These are phyloP conservation scores for Drosophila ambigua DNA, from an alignment of 1,140 invertebrate species.

Conservation along the genomic window DNA sequence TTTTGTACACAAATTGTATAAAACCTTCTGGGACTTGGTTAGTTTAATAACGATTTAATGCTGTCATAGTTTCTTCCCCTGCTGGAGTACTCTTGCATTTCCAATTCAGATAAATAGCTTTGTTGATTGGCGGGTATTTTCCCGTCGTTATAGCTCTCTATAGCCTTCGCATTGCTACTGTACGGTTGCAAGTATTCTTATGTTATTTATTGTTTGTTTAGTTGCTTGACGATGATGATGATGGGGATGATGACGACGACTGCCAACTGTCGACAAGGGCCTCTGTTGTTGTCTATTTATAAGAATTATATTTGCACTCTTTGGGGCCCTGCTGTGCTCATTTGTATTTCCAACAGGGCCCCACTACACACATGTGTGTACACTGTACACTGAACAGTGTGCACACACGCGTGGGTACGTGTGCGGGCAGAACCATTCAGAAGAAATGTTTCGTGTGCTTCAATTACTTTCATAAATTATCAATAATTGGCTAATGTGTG, in stretches of 20 bases:
- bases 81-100: no score
- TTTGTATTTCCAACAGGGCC: conserved; percentile 55
- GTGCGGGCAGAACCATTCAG: conserved; percentile 7
- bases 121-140: no score
- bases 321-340: conserved; percentile 54
- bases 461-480: conserved; percentile 78
- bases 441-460: conserved; percentile 49
- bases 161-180: conserved; percentile 1
- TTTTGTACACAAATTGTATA: no score
- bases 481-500: conserved; percentile 69
- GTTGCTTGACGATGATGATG: conserved; percentile 52
- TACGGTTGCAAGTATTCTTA: conserved; percentile 13
- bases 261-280: conserved; percentile 77
- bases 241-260: conserved; percentile 46
- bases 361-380: background rate
- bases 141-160: no score
- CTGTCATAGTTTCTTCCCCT: no score
- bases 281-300: conserved; percentile 79
- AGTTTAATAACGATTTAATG: no score
- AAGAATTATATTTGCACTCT: conserved; percentile 79
- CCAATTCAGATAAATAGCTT: no score
- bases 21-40: no score
- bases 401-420: background rate
- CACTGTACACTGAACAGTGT: background rate
- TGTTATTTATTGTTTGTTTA: conserved; percentile 61